phyloP scores from a whole-genome alignment of 2,113 vertebrate genomes.

The Anoura caudifer region DNA sequence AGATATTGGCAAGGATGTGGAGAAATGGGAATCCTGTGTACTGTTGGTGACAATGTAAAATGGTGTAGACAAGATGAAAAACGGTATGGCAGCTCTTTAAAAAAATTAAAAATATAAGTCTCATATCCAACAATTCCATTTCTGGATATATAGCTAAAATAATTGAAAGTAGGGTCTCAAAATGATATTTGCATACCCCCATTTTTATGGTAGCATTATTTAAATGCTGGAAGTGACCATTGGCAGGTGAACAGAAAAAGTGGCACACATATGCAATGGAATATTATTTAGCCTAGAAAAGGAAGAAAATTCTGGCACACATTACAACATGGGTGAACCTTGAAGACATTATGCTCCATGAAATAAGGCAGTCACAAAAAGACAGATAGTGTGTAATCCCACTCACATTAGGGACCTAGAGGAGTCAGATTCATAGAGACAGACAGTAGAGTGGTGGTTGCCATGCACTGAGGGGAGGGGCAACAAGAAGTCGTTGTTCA shows the following conservation, averaged over 20 bases:
- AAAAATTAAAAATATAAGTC: not conserved
- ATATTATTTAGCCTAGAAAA: not conserved
- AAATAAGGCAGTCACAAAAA: not conserved
- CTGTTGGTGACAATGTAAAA: not conserved
- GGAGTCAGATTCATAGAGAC: not conserved
- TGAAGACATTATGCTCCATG: not conserved
- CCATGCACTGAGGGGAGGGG: not conserved
- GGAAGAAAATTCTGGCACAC: not conserved
- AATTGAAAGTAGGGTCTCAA: not conserved
- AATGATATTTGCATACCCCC: not conserved
- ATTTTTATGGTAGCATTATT: not conserved
- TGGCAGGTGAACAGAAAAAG: not conserved
- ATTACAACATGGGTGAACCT: not conserved
- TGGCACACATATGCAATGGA: not conserved
- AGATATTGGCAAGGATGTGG: not conserved
- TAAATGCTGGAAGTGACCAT: not conserved
- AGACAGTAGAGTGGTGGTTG: not conserved
- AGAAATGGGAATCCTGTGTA: not conserved
- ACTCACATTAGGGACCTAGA: not conserved
- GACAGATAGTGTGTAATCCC: not conserved
- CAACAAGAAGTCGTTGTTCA: not conserved
- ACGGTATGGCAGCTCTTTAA: not conserved
- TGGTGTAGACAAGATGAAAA: not conserved
- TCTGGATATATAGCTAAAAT: not conserved
- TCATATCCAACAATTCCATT: not conserved